Percentiles rank a stretch among this genome's conserved stretches.
Conservation (phyloP, 2,888 invertebrate genomes). For the Nomada flava region DNA sequence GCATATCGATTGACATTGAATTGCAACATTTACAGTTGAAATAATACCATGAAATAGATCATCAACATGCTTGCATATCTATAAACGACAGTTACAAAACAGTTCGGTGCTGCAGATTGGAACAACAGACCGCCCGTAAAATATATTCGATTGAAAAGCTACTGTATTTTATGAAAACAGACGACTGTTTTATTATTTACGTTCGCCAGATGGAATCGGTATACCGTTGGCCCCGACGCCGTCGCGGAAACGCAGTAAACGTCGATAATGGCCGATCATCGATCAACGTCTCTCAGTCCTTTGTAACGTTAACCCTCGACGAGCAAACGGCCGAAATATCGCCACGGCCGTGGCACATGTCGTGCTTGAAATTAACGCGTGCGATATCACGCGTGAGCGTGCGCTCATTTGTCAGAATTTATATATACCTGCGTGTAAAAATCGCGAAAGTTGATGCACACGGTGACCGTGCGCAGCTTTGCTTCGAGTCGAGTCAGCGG, state of each 20-base stretch:
- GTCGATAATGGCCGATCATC: slow-evolving; percentile 65
- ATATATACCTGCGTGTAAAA: slow-evolving; percentile 38
- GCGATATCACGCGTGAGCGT: slow-evolving; percentile 39
- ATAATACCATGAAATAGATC: too few relatives aligned
- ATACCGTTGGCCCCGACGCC: slow-evolving; percentile 10
- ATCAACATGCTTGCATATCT: too few relatives aligned
- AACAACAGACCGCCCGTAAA: too few relatives aligned
- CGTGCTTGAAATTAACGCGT: slow-evolving; percentile 46
- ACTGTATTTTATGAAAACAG: too few relatives aligned
- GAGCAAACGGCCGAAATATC: slow-evolving; percentile 53
- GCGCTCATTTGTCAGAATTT: slow-evolving; percentile 55
- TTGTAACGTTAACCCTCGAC: slow-evolving; percentile 56
- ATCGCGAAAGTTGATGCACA: slow-evolving; percentile 23
- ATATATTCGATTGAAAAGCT: too few relatives aligned
- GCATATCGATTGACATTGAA: too few relatives aligned
- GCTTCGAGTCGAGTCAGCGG: slow-evolving; percentile 42
- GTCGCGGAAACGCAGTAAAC: slow-evolving; percentile 51
- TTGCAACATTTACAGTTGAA: too few relatives aligned
- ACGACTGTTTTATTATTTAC: slow-evolving; percentile 50
- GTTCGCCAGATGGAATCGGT: slow-evolving; percentile 25
- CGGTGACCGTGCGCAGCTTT: slow-evolving; percentile 14
- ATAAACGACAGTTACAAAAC: too few relatives aligned
- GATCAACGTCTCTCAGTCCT: slow-evolving; percentile 61
- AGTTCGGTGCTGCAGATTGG: too few relatives aligned
- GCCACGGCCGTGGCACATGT: slow-evolving; percentile 43